These are phyloP conservation scores for Podocnemis expansa DNA, from an alignment of 2,113 vertebrate species.

Conservation along the genomic window DNA sequence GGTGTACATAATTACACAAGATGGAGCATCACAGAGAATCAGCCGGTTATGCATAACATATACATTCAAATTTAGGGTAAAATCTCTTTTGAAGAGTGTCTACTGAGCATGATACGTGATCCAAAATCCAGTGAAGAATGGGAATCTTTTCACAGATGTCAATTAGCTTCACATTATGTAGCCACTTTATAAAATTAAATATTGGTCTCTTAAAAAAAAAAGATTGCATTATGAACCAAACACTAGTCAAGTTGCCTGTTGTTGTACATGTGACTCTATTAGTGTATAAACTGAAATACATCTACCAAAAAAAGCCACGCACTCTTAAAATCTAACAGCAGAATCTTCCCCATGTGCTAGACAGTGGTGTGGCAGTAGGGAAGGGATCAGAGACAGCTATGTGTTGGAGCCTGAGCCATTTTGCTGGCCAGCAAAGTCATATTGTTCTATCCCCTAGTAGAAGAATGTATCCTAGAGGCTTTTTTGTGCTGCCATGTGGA, in stretches of 20 bases:
- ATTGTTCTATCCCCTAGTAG: background rate
- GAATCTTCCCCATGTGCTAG: background rate
- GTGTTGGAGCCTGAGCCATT: background rate
- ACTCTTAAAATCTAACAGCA: background rate
- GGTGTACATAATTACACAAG: background rate
- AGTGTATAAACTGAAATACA: background rate
- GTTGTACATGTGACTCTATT: background rate
- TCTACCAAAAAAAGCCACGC: rapidly evolving
- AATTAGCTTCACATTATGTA: background rate
- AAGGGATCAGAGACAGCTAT: background rate
- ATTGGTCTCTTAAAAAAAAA: background rate
- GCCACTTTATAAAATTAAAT: background rate
- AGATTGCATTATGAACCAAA: background rate
- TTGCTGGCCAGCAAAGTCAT: background rate
- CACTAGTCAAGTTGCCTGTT: background rate
- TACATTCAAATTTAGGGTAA: background rate
- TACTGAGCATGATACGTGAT: background rate
- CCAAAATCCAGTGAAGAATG: background rate
- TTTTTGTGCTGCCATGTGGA: background rate
- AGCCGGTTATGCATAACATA: background rate
- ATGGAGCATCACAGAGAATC: background rate
- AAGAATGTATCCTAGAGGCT: background rate
- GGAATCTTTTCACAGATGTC: background rate
- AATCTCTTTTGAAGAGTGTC: slow-evolving; percentile 4
- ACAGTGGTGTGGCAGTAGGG: background rate